These are phyloP conservation scores for Camponotus vicinus DNA, from an alignment of 1,140 invertebrate species.

Conservation along the genomic window DNA sequence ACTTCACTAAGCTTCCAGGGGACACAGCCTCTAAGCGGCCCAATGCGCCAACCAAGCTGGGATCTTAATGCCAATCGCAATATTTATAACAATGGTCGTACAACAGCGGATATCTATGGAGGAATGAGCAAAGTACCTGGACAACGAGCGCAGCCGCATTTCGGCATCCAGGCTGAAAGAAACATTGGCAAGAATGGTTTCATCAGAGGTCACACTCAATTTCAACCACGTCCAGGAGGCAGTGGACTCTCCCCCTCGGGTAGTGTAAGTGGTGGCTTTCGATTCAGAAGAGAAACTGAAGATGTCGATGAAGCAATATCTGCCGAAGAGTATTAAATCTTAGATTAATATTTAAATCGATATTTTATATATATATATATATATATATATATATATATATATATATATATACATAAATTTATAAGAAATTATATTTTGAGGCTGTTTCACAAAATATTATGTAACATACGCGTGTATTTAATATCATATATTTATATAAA, in stretches of 20 bases:
- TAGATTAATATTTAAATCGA: not conserved
- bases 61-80: constrained; percentile 66
- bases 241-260: constrained; percentile 33
- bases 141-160: constrained; percentile 51
- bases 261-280: constrained; percentile 40
- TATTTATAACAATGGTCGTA: constrained; percentile 36
- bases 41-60: constrained; percentile 63
- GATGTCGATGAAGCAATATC: constrained; percentile 31
- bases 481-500: constrained; percentile 39
- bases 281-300: constrained; percentile 62
- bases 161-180: constrained; percentile 23
- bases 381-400: no score
- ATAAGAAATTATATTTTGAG: not conserved
- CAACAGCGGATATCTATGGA: constrained; percentile 53
- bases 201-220: constrained; percentile 60
- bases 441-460: constrained; percentile 17
- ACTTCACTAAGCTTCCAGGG: constrained; percentile 19
- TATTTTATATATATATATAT: not conserved
- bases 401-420: not conserved
- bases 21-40: constrained; percentile 65
- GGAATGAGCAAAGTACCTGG: constrained; percentile 48
- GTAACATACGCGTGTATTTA: not conserved
- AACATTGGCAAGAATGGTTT: constrained; percentile 58
- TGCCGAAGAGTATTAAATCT: constrained; percentile 35
- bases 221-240: constrained; percentile 60